Evolutionary conservation across 2,888 invertebrate species (phyloP).

Genomic region (Melikaiella ostensackeni): DNA sequence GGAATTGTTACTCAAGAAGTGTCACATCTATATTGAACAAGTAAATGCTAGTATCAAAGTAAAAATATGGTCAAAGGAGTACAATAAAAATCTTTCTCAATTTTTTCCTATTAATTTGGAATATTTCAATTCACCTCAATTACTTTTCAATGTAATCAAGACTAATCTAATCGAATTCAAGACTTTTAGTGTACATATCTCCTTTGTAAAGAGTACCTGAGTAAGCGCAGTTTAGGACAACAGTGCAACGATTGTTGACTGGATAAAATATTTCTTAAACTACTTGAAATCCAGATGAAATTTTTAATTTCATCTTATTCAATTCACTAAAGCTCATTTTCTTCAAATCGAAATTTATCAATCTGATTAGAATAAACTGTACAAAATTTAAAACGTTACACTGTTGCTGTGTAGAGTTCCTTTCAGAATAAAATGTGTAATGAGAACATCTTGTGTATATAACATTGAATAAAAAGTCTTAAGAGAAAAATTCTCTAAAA

Average conservation of each 20-base stretch:
- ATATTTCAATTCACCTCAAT: too few species aligned
- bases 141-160: too few species aligned
- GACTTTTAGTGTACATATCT: neutral
- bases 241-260: neutral
- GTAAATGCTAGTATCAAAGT: neutral
- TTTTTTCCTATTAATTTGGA: neutral
- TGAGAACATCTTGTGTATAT: neutral
- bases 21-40: neutral
- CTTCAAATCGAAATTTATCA: neutral
- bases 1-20: neutral
- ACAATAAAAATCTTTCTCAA: neutral
- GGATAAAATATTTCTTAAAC: neutral
- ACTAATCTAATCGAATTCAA: too few species aligned
- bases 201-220: neutral
- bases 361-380: neutral
- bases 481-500: constrained; percentile 16
- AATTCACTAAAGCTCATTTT: neutral
- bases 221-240: neutral
- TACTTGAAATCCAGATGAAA: neutral
- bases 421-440: constrained; percentile 8
- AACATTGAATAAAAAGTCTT: constrained; percentile 13
- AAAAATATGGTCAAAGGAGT: neutral
- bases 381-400: neutral
- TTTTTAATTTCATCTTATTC: neutral
- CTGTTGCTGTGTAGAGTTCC: neutral